phyloP scores from a whole-genome alignment of 1,140 invertebrate species.

The Centruroides sculpturatus region DNA sequence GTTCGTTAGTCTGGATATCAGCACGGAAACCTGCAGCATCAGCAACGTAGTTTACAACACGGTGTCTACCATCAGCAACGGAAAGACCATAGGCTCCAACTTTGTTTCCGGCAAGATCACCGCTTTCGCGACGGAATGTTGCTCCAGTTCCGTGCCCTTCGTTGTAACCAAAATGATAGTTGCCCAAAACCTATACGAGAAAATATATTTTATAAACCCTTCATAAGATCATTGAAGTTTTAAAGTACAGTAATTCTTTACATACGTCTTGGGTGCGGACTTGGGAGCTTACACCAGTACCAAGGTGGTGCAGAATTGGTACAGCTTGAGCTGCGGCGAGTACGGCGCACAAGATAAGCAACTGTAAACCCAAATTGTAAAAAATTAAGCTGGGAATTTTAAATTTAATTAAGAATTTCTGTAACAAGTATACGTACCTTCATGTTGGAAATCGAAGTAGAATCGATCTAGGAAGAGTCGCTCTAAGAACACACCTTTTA shows the following conservation, averaged over 20 bases:
- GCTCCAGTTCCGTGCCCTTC: slow-evolving; percentile 19
- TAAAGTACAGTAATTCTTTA: too few relatives aligned
- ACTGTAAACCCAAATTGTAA: neutral
- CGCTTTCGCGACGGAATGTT: slow-evolving; percentile 19
- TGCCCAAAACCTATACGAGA: slow-evolving; percentile 3
- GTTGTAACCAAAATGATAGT: slow-evolving; percentile 20
- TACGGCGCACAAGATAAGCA: neutral
- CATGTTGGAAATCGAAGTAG: too few relatives aligned
- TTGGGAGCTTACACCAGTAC: slow-evolving; percentile 13
- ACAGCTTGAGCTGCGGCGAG: neutral
- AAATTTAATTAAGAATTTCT: too few relatives aligned
- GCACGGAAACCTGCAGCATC: slow-evolving; percentile 16
- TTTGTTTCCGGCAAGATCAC: slow-evolving; percentile 16
- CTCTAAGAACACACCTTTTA: too few relatives aligned
- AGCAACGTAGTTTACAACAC: slow-evolving; percentile 21
- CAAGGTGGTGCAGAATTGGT: neutral
- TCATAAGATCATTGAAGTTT: neutral
- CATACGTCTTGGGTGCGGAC: slow-evolving; percentile 14
- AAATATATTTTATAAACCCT: neutral
- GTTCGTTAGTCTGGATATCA: slow-evolving; percentile 16
- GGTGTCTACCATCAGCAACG: slow-evolving; percentile 19
- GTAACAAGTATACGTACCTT: too few relatives aligned
- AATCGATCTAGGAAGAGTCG: too few relatives aligned
- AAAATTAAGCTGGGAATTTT: neutral
- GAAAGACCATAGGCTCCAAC: slow-evolving; percentile 19